Evolutionary conservation across 2,888 invertebrate species (phyloP).

Genomic region (Subacronicta megacephala): DNA sequence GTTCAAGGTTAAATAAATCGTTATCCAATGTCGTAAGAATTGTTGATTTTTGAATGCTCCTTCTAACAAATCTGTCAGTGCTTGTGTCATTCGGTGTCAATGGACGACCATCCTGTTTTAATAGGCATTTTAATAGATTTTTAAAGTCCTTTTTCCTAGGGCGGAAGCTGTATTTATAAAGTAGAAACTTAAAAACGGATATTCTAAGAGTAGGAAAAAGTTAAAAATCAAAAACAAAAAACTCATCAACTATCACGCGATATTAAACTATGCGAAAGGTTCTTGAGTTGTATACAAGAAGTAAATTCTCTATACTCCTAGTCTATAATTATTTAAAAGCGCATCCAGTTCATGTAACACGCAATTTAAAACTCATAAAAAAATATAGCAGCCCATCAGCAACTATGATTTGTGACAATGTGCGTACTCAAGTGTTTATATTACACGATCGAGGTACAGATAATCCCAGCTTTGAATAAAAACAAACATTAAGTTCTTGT

Average conservation of each 20-base stretch:
- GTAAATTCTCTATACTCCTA: background rate
- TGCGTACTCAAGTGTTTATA: background rate
- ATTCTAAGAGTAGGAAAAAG: too few species aligned
- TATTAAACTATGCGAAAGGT: background rate
- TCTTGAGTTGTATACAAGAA: conserved; percentile 1
- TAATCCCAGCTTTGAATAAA: conserved; percentile 35
- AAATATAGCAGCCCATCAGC: conserved; percentile 5
- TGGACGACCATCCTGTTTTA: too few species aligned
- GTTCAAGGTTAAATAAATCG: too few species aligned
- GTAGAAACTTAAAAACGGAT: too few species aligned
- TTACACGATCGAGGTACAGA: conserved; percentile 13
- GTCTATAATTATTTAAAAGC: conserved; percentile 33
- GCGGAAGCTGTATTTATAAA: too few species aligned
- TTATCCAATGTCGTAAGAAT: too few species aligned
- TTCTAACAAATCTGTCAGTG: too few species aligned
- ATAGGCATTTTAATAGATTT: too few species aligned
- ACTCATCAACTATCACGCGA: conserved; percentile 11
- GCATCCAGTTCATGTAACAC: conserved; percentile 19
- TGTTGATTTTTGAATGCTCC: too few species aligned
- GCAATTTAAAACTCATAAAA: conserved; percentile 27
- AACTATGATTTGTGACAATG: conserved; percentile 36
- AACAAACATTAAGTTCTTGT: conserved; percentile 21
- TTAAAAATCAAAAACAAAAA: background rate
- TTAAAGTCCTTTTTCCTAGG: too few species aligned
- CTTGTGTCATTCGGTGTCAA: too few species aligned